Conservation (phyloP, 1,140 invertebrate genomes). For the Choristoneura fumiferana region DNA sequence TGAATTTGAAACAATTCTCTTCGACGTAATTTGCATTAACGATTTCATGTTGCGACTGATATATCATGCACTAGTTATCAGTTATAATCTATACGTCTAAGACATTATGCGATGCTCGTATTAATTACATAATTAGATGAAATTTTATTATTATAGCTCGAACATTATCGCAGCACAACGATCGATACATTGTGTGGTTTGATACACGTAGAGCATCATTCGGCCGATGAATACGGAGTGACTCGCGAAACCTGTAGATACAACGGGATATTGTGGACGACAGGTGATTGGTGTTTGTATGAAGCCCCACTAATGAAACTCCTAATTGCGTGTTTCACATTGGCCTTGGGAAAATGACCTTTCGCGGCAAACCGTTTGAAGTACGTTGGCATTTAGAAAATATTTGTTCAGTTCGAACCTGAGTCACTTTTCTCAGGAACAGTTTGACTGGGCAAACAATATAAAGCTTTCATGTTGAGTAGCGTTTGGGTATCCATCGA, state of each 20-base stretch:
- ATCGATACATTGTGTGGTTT: too few relatives aligned
- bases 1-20: too few relatives aligned
- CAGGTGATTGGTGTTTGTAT: slow-evolving; percentile 23
- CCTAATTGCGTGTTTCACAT: slow-evolving; percentile 42
- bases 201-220: too few relatives aligned
- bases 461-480: not conserved
- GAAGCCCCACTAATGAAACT: slow-evolving; percentile 43
- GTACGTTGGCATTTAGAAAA: slow-evolving; percentile 36
- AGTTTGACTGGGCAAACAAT: slow-evolving; percentile 3
- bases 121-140: too few relatives aligned
- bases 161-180: too few relatives aligned
- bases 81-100: too few relatives aligned
- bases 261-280: not conserved
- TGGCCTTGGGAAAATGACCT: slow-evolving; percentile 41
- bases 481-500: too few relatives aligned
- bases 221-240: not conserved
- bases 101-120: too few relatives aligned
- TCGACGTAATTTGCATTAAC: too few relatives aligned
- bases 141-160: too few relatives aligned
- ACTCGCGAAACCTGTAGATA: slow-evolving; percentile 2
- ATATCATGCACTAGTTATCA: too few relatives aligned
- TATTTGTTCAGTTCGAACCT: not conserved
- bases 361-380: slow-evolving; percentile 27
- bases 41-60: too few relatives aligned
- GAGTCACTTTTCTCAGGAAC: slow-evolving; percentile 7